phyloP scores from a whole-genome alignment of 2,797 vertebrate species.

The Sebastes jordani region DNA sequence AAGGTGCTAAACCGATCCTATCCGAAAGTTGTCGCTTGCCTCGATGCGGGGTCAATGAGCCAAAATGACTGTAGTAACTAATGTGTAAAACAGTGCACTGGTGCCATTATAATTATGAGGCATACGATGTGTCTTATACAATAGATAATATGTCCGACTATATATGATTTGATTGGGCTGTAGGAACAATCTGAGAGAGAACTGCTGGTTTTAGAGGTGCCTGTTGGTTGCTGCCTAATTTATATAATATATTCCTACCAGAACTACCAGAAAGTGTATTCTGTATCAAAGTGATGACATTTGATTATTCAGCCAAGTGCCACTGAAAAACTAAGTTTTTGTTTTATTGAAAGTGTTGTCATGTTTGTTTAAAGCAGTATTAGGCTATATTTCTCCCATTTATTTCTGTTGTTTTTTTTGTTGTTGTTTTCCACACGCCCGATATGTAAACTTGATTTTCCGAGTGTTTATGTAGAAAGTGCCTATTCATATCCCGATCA shows the following conservation, averaged over 20 bases:
- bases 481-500: slow-evolving; percentile 86
- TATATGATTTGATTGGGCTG: slow-evolving; percentile 23
- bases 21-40: slow-evolving; percentile 16
- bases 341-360: slow-evolving; percentile 45
- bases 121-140: slow-evolving; percentile 37
- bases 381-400: slow-evolving; percentile 37
- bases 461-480: slow-evolving; percentile 88
- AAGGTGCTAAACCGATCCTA: slow-evolving; percentile 63
- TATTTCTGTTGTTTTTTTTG: slow-evolving; percentile 29
- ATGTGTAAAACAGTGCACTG: slow-evolving; percentile 44
- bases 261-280: slow-evolving; percentile 57
- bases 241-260: slow-evolving; percentile 49
- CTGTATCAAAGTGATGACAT: slow-evolving; percentile 61
- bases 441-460: slow-evolving; percentile 76
- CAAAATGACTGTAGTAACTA: slow-evolving; percentile 46
- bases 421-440: slow-evolving; percentile 58
- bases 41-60: slow-evolving; percentile 42
- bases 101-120: slow-evolving; percentile 55
- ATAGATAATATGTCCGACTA: background rate
- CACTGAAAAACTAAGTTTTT: slow-evolving; percentile 65
- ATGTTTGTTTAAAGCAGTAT: slow-evolving; percentile 41
- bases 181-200: slow-evolving; percentile 37
- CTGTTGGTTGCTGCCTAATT: slow-evolving; percentile 64
- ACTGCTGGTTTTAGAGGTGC: slow-evolving; percentile 57
- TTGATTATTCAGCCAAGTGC: slow-evolving; percentile 75